A percentile compares a stretch with the other conserved stretches of the same genome.
These are phyloP conservation scores for Calyptomena viridis DNA, from an alignment of 2,113 vertebrate species.

Conservation along the genomic window DNA sequence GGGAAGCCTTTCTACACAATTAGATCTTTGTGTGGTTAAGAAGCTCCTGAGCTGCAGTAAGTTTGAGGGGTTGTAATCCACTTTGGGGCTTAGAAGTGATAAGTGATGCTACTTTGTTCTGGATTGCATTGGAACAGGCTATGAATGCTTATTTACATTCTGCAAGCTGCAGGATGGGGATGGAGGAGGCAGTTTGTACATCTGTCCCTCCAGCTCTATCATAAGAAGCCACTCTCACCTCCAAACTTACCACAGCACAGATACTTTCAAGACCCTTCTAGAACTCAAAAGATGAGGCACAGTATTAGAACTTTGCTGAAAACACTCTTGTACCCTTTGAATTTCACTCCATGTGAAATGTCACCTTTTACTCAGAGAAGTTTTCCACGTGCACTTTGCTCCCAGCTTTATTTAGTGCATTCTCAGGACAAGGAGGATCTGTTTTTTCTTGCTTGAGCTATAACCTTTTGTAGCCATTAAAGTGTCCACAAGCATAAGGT, in stretches of 20 bases:
- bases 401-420: neutral
- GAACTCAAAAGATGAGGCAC: neutral
- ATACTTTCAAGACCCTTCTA: neutral
- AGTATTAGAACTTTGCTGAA: neutral
- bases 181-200: accelerated
- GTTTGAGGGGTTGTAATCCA: neutral
- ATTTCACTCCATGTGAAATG: neutral
- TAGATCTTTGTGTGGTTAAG: neutral
- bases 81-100: neutral
- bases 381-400: neutral
- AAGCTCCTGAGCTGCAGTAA: neutral
- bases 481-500: neutral
- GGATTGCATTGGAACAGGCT: neutral
- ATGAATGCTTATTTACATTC: neutral
- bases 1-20: neutral
- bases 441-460: neutral
- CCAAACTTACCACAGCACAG: neutral
- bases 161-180: neutral
- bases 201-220: neutral
- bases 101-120: neutral
- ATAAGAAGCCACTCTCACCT: neutral
- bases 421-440: neutral
- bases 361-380: neutral
- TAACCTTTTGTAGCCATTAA: neutral
- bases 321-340: neutral